Percentiles rank a stretch among this genome's conserved stretches.
phyloP scores from a whole-genome alignment of 37 sponge, comb jelly and placozoan species.

The Mnemiopsis leidyi region DNA sequence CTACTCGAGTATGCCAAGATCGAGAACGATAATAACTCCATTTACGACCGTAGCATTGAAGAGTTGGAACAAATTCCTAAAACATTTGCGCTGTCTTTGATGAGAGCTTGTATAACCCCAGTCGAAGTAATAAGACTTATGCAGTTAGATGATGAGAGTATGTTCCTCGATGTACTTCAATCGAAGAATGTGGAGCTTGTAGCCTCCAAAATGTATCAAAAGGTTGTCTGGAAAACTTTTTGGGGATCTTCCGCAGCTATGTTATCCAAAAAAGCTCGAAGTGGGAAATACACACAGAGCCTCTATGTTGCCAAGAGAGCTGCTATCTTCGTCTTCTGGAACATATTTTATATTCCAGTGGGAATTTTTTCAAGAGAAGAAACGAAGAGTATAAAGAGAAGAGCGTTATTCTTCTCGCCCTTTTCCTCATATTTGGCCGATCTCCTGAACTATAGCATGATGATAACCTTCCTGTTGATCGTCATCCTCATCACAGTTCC shows the following conservation, averaged over 20 bases:
- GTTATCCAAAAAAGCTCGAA: background rate
- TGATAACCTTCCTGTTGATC: background rate
- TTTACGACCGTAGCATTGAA: background rate
- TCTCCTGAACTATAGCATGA: background rate
- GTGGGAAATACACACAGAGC: background rate
- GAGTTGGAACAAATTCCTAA: background rate
- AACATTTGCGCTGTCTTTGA: background rate
- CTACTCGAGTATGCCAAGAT: constrained; percentile 11
- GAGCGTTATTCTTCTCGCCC: background rate
- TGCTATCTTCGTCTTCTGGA: background rate
- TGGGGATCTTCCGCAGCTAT: background rate
- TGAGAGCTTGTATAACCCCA: background rate
- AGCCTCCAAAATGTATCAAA: background rate
- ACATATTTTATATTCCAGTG: background rate
- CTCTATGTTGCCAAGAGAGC: background rate
- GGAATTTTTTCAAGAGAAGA: background rate
- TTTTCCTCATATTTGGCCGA: background rate
- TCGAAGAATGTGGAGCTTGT: background rate
- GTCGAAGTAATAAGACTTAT: background rate
- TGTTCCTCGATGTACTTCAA: background rate
- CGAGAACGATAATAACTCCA: constrained; percentile 15
- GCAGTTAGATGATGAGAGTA: background rate
- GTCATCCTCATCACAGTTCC: background rate
- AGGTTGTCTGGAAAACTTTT: background rate
- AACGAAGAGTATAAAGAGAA: background rate